Percentiles rank a stretch among this genome's conserved stretches.
Evolutionary conservation across 2,888 invertebrate species (phyloP).

Genomic region (Diplazon laetatorius): DNA sequence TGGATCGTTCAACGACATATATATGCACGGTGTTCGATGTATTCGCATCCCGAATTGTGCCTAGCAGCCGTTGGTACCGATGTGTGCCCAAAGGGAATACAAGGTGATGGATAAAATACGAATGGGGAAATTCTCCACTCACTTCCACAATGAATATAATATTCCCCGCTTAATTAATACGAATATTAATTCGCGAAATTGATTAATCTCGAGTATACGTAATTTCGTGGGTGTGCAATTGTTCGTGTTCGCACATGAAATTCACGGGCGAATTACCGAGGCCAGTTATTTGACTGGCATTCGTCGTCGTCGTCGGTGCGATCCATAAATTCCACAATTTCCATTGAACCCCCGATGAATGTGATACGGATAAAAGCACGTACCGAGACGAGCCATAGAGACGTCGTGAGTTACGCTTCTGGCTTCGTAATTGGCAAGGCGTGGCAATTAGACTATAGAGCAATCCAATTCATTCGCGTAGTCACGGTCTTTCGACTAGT

Average conservation of each 20-base stretch:
- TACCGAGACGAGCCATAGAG: constrained; percentile 13
- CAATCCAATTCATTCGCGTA: constrained; percentile 55
- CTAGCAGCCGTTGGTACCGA: constrained; percentile 7
- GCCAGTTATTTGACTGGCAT: too few relatives aligned
- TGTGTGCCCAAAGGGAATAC: constrained; percentile 18
- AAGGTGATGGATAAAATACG: not conserved
- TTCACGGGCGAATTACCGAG: too few relatives aligned
- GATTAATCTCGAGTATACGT: constrained; percentile 23
- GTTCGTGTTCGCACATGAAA: too few relatives aligned
- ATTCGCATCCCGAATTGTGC: constrained; percentile 21
- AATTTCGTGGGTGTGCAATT: constrained; percentile 19
- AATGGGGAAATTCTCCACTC: not conserved
- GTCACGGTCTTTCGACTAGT: constrained; percentile 10
- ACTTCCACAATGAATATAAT: constrained; percentile 9
- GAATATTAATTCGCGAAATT: constrained; percentile 39
- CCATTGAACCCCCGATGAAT: constrained; percentile 19
- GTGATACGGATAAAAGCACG: constrained; percentile 28
- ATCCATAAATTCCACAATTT: not conserved
- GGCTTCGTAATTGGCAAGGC: constrained; percentile 59
- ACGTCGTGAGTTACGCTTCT: constrained; percentile 42
- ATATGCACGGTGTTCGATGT: constrained; percentile 11
- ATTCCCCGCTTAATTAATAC: constrained; percentile 13
- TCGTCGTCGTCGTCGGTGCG: not conserved
- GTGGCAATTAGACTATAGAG: constrained; percentile 62
- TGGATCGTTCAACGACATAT: constrained; percentile 53